Evolutionary conservation across 2,113 vertebrate genomes (phyloP).

Genomic region (Macaca mulatta): DNA sequence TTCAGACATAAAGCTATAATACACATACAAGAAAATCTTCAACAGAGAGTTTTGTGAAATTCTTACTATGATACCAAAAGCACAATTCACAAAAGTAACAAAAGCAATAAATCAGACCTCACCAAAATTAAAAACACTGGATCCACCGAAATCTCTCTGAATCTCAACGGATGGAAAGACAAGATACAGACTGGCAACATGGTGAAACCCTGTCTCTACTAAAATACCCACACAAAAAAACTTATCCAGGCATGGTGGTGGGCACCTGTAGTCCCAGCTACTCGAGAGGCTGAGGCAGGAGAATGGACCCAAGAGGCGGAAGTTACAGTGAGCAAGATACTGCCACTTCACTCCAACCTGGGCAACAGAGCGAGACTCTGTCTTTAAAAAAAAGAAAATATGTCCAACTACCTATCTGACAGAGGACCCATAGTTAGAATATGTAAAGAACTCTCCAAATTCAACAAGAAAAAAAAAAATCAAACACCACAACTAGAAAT

Average conservation of each 20-base stretch:
- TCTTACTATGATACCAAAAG: not conserved
- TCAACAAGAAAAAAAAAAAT: not conserved
- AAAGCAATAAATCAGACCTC: not conserved
- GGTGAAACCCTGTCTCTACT: too few relatives aligned
- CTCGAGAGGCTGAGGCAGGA: too few relatives aligned
- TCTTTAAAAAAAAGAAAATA: not conserved
- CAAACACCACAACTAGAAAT: not conserved
- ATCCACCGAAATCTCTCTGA: not conserved
- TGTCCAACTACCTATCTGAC: not conserved
- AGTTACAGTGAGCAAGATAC: too few relatives aligned
- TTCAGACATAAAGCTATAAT: not conserved
- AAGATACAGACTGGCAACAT: not conserved
- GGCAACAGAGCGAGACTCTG: too few relatives aligned
- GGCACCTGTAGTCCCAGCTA: too few relatives aligned
- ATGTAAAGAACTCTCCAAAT: not conserved
- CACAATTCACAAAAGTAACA: not conserved
- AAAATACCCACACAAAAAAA: too few relatives aligned
- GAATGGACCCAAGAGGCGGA: too few relatives aligned
- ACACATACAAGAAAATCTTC: not conserved
- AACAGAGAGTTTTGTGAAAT: not conserved
- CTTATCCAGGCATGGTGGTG: too few relatives aligned
- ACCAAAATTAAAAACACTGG: not conserved
- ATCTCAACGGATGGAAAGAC: not conserved
- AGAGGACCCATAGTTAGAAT: not conserved
- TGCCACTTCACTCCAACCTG: too few relatives aligned